Evolutionary conservation across 2,797 vertebrate genomes (phyloP).

Genomic region (Zalophus californianus): DNA sequence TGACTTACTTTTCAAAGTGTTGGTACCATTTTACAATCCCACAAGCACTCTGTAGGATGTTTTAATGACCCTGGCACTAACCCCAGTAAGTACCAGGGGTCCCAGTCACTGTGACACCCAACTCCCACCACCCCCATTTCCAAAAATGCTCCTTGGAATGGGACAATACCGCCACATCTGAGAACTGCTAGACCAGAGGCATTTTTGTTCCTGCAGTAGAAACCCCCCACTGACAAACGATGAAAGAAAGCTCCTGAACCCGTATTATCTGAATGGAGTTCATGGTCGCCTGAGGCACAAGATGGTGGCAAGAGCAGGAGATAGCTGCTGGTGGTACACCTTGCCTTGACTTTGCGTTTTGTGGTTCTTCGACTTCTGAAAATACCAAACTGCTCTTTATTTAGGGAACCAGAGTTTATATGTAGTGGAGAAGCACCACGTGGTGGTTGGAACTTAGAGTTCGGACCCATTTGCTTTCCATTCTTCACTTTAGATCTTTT

Average conservation of each 20-base stretch:
- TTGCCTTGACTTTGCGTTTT: not conserved
- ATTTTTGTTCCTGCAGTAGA: not conserved
- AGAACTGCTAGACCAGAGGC: not conserved
- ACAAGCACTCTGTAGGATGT: not conserved
- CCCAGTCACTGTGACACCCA: not conserved
- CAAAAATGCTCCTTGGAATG: not conserved
- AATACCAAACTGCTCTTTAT: conserved; percentile 14
- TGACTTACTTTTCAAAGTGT: not conserved
- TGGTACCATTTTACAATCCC: not conserved
- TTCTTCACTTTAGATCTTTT: conserved; percentile 61
- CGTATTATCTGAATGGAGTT: not conserved
- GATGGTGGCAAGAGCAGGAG: not conserved
- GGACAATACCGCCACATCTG: not conserved
- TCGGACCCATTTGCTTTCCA: conserved; percentile 44
- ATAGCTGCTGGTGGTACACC: not conserved
- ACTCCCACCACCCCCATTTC: not conserved
- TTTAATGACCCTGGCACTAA: not conserved
- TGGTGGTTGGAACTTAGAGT: not conserved
- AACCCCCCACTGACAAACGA: not conserved
- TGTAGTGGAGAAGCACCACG: not conserved
- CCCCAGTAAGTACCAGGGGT: not conserved
- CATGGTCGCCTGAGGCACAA: not conserved
- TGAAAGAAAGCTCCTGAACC: not conserved
- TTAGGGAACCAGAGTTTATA: conserved; percentile 22
- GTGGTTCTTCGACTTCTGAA: not conserved